Evolutionary conservation across 2,888 invertebrate species (phyloP).

Genomic region (Cephus sareptanus): DNA sequence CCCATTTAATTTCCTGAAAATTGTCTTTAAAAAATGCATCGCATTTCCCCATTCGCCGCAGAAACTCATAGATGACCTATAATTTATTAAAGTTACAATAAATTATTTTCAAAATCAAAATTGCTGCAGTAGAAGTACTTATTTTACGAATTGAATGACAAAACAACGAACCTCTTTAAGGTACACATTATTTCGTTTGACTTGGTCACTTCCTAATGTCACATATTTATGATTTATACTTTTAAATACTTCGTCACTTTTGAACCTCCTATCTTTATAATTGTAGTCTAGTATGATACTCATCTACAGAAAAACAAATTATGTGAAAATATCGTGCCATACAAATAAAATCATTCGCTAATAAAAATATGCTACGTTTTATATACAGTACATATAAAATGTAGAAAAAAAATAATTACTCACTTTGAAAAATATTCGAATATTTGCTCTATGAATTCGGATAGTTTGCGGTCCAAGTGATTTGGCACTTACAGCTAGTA

Average conservation of each 20-base stretch:
- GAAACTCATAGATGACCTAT: constrained; percentile 43
- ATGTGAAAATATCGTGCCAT: not conserved
- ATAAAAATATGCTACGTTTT: not conserved
- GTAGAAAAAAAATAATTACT: not conserved
- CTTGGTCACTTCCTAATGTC: constrained; percentile 33
- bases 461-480: not conserved
- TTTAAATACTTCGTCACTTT: constrained; percentile 32
- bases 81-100: constrained; percentile 6
- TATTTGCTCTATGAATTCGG: not conserved
- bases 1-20: constrained; percentile 63
- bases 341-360: not conserved
- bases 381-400: not conserved
- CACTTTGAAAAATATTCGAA: not conserved
- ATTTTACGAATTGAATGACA: not conserved
- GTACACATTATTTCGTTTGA: constrained; percentile 32
- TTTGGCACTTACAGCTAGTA: not conserved
- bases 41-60: constrained; percentile 49
- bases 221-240: constrained; percentile 39
- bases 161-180: constrained; percentile 32
- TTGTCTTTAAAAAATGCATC: constrained; percentile 53
- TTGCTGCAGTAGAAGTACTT: not conserved
- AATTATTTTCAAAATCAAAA: constrained; percentile 2
- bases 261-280: not conserved
- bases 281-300: not conserved
- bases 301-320: not conserved